Evolutionary conservation across 2,797 vertebrate genomes (phyloP).

Genomic region (Coracias cyanogaster): DNA sequence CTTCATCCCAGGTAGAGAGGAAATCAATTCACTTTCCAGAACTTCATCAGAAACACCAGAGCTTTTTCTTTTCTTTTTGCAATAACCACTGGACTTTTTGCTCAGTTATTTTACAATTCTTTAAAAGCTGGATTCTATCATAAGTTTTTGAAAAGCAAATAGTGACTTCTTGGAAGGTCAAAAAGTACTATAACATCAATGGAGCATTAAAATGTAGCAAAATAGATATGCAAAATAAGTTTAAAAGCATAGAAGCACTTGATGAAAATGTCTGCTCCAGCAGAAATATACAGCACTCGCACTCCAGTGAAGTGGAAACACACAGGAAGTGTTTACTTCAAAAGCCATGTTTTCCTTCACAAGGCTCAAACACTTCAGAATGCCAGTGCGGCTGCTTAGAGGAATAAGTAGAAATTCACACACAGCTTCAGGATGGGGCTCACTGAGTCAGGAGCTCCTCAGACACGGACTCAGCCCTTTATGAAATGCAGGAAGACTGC

Average conservation of each 20-base stretch:
- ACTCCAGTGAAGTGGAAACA: background rate
- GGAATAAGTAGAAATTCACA: background rate
- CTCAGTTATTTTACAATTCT: background rate
- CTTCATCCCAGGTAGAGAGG: background rate
- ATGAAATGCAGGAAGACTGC: background rate
- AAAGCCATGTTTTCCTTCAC: background rate
- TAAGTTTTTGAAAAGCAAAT: background rate
- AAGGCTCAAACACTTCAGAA: background rate
- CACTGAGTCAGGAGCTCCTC: background rate
- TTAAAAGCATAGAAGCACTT: background rate
- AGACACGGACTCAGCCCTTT: background rate
- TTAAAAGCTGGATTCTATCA: background rate
- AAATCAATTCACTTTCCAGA: background rate
- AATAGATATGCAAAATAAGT: background rate
- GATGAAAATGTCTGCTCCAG: background rate
- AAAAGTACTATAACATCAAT: background rate
- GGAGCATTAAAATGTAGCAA: background rate
- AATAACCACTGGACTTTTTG: background rate
- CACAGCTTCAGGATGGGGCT: background rate
- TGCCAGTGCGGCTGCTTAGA: background rate
- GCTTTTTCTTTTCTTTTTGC: background rate
- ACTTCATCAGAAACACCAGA: background rate
- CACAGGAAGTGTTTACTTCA: background rate
- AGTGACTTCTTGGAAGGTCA: background rate
- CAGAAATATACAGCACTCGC: background rate